Conservation (phyloP, 2,113 vertebrate species). For the Dicrurus megarhynchus region DNA sequence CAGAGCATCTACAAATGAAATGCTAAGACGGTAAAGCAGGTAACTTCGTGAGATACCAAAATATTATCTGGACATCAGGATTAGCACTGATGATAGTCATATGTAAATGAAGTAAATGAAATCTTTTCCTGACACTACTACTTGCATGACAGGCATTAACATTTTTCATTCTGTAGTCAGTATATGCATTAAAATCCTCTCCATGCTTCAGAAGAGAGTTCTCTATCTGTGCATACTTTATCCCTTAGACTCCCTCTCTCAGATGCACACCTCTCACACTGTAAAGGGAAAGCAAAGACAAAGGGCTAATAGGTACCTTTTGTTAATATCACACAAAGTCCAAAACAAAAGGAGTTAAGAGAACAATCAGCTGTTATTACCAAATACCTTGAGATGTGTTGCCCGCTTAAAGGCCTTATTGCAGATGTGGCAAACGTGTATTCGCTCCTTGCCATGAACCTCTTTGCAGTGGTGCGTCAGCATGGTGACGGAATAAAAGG, state of each 20-base stretch:
- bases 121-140: neutral
- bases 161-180: neutral
- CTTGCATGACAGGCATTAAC: neutral
- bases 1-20: neutral
- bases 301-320: neutral
- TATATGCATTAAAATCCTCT: neutral
- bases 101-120: neutral
- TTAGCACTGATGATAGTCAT: neutral
- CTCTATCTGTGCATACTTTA: neutral
- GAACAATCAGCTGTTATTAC: neutral
- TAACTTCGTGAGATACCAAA: neutral
- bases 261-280: neutral
- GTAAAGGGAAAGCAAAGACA: constrained; percentile 8
- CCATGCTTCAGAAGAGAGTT: neutral
- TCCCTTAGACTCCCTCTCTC: neutral
- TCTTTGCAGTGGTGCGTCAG: constrained; percentile 85
- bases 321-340: neutral
- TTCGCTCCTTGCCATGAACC: constrained; percentile 86
- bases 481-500: constrained; percentile 80
- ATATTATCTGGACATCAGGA: neutral
- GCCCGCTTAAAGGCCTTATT: constrained; percentile 95
- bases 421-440: constrained; percentile 89
- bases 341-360: neutral
- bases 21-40: neutral
- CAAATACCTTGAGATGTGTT: constrained; percentile 93